These are phyloP conservation scores for Anas bahamensis DNA, from an alignment of 2,797 vertebrate genomes.

Conservation along the genomic window DNA sequence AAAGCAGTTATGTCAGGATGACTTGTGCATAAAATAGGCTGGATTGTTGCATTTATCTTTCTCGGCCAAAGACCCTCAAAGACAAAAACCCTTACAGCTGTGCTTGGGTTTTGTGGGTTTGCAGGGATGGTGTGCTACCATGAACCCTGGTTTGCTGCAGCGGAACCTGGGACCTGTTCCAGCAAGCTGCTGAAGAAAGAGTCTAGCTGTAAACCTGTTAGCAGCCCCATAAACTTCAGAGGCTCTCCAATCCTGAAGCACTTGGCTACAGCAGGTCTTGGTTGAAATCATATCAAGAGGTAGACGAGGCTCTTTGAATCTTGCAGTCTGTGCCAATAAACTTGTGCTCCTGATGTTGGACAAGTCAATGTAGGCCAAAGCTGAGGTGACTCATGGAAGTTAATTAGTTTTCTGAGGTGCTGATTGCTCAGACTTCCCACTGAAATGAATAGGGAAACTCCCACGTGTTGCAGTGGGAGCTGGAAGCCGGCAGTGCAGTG, in stretches of 20 bases:
- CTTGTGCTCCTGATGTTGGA: slow-evolving; percentile 1
- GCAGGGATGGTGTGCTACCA: neutral
- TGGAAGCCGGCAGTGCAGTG: slow-evolving; percentile 19
- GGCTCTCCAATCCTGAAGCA: neutral
- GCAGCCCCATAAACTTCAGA: neutral
- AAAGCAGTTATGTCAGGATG: rapidly evolving
- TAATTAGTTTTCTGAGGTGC: slow-evolving; percentile 56
- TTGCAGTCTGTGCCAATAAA: neutral
- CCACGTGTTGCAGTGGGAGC: neutral
- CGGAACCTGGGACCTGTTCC: neutral
- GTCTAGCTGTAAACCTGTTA: neutral
- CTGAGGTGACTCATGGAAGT: slow-evolving; percentile 28
- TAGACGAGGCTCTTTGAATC: neutral
- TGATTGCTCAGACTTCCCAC: slow-evolving; percentile 17
- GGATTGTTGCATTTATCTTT: neutral
- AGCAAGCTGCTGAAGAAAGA: neutral
- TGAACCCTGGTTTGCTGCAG: neutral
- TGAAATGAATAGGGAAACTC: slow-evolving; percentile 35
- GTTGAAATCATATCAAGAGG: neutral
- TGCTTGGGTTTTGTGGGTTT: neutral
- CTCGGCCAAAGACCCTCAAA: neutral
- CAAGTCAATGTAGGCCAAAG: slow-evolving; percentile 21
- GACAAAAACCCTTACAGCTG: neutral
- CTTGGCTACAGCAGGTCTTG: neutral
- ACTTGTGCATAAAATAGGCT: neutral